Evolutionary conservation across 2,113 vertebrate species (phyloP), one percentile per base, ranked within the genome.

Genomic region (Forbesichthys agassizii): DNA sequence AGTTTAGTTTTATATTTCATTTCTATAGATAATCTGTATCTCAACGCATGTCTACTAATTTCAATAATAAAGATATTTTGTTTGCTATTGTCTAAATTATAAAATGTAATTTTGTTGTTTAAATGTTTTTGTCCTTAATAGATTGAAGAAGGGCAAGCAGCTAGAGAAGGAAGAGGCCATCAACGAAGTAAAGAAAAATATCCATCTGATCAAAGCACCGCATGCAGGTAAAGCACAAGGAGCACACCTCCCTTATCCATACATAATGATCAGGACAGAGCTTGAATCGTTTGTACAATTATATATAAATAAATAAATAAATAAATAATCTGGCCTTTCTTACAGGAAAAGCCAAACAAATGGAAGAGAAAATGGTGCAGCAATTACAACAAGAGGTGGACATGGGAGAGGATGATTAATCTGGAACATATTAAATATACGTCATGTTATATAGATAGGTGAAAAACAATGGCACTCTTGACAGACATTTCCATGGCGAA

Each of bases 301-400:
- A 20, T 27, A 20, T 53, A 18, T 16, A 16, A 16, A 16, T 16
- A 16, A 16, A 16, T 16, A 16, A 16, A 16, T 16, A 16, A 6
- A 33, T 33, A 1, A 74, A 33, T 59, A 11, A 10, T 63, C 9
- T 16, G 51, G 1, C 27, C 14, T 74, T 48, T 84, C 62, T 52
- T 75, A 27, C 80, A 99, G 96, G 93, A 76, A 94, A 94, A 90
- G 89, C 92, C 79, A 98, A 96, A 80, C 80, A 92, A 56, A 66
- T 99, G 94, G 98, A 99, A 85, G 96, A 95, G 48, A 98, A 96
- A 92, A 98, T 99, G 96, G 94, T 98, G 27, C 95, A 98, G 83
- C 94, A 94, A 64, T 80, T 98, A 67, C 95, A 96, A 74, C 91
- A 98, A 66, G 95, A 98, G 14, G 92, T 96, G 87, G 91, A 94